phyloP scores from a whole-genome alignment of 2,888 invertebrate genomes.

The Oscheius sp. region DNA sequence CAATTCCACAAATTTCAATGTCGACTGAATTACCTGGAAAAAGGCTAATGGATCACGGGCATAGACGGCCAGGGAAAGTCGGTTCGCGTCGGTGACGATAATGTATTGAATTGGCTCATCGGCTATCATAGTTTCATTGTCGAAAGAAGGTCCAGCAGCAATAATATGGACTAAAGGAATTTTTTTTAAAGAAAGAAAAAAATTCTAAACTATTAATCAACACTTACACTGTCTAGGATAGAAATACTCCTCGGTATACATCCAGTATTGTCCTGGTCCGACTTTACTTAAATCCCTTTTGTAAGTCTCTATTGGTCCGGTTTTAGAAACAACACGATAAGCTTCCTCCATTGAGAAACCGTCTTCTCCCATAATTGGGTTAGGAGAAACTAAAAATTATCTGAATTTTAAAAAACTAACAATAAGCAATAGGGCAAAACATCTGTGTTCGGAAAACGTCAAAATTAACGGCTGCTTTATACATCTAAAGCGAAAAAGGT shows the following conservation, averaged over 20 bases:
- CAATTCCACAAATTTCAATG: too few relatives aligned
- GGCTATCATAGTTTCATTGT: constrained; percentile 65
- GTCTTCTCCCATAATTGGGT: constrained; percentile 70
- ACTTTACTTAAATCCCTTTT: constrained; percentile 70
- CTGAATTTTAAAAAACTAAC: constrained; percentile 51
- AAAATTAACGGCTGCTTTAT: constrained; percentile 71
- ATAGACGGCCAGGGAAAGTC: constrained; percentile 69
- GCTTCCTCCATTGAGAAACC: constrained; percentile 71
- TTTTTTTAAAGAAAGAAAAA: neutral
- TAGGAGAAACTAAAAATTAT: constrained; percentile 64
- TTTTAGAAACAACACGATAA: constrained; percentile 68
- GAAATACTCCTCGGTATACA: constrained; percentile 71
- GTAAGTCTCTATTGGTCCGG: constrained; percentile 70
- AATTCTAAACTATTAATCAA: too few relatives aligned
- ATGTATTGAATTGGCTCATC: constrained; percentile 66
- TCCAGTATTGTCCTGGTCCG: constrained; percentile 70
- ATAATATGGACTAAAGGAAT: constrained; percentile 68
- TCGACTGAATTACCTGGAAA: constrained; percentile 64
- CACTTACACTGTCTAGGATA: constrained; percentile 70
- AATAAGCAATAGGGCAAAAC: constrained; percentile 70
- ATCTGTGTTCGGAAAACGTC: constrained; percentile 70
- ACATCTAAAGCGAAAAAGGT: constrained; percentile 49
- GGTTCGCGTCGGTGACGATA: constrained; percentile 69
- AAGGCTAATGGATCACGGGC: constrained; percentile 68
- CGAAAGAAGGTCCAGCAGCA: constrained; percentile 67